Conservation (phyloP, 2,113 vertebrate genomes). For the Ailuropoda melanoleuca region DNA sequence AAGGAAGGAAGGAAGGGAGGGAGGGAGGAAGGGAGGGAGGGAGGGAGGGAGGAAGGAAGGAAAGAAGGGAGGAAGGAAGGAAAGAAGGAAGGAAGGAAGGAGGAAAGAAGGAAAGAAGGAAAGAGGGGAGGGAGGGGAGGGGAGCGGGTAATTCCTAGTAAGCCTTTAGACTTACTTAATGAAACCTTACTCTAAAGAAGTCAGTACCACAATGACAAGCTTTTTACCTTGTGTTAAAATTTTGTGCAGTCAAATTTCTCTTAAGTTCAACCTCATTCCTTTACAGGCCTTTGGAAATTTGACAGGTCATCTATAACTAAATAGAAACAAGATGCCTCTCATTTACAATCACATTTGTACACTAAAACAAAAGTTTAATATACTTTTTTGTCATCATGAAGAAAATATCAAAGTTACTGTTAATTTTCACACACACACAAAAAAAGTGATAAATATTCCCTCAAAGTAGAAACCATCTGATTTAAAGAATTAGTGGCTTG, state of each 20-base stretch:
- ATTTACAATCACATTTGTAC: neutral
- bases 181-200: constrained; percentile 27
- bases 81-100: neutral
- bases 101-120: neutral
- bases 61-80: neutral
- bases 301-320: neutral
- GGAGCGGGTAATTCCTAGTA: neutral
- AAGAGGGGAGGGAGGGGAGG: neutral
- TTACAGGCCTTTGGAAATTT: neutral
- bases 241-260: neutral
- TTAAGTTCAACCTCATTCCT: neutral
- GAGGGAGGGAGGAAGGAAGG: no score
- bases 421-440: constrained; percentile 54
- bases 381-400: constrained; percentile 3
- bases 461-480: constrained; percentile 53
- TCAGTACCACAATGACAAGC: neutral
- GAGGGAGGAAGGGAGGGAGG: neutral
- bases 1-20: neutral
- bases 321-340: neutral
- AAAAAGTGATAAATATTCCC: constrained; percentile 53
- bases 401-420: constrained; percentile 40
- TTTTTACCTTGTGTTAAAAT: neutral
- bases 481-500: constrained; percentile 63
- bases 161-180: neutral
- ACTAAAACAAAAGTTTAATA: constrained; percentile 39